These are phyloP conservation scores for Pristiophorus japonicus DNA, from an alignment of 2,113 vertebrate genomes.

Conservation along the genomic window DNA sequence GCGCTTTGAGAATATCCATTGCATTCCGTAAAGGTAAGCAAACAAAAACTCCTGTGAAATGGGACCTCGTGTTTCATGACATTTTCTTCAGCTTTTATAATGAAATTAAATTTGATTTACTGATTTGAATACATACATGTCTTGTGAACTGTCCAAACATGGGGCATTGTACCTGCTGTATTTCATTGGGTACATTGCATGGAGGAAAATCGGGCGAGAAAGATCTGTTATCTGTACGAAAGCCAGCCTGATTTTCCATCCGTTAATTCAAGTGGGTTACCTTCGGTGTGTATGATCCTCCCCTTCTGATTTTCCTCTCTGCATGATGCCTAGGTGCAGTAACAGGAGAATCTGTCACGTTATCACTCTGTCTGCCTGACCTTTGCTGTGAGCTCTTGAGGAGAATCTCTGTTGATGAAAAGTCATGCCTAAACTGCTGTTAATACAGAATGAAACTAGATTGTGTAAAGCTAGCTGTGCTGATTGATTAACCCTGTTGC, in stretches of 20 bases:
- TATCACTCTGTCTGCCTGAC: not conserved
- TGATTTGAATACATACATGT: not conserved
- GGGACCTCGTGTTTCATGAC: not conserved
- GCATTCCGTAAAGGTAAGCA: constrained; percentile 81
- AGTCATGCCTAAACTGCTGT: not conserved
- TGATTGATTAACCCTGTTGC: not conserved
- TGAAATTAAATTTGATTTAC: not conserved
- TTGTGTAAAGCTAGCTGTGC: not conserved
- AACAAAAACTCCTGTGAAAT: not conserved
- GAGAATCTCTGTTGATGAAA: not conserved
- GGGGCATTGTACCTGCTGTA: not conserved
- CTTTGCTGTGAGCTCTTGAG: not conserved
- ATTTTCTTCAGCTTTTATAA: not conserved
- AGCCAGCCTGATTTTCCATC: not conserved
- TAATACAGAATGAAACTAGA: not conserved
- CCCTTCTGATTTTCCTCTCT: too few species aligned
- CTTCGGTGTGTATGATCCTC: too few species aligned
- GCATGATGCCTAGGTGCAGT: not conserved
- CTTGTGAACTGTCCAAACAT: not conserved
- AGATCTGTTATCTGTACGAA: not conserved
- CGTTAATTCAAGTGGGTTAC: not conserved
- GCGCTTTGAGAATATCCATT: constrained; percentile 74
- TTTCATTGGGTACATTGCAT: not conserved
- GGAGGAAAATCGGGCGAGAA: too few species aligned
- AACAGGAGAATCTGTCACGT: not conserved